Conservation (phyloP, 2,113 vertebrate genomes). For the Pogonocichla stellata region DNA sequence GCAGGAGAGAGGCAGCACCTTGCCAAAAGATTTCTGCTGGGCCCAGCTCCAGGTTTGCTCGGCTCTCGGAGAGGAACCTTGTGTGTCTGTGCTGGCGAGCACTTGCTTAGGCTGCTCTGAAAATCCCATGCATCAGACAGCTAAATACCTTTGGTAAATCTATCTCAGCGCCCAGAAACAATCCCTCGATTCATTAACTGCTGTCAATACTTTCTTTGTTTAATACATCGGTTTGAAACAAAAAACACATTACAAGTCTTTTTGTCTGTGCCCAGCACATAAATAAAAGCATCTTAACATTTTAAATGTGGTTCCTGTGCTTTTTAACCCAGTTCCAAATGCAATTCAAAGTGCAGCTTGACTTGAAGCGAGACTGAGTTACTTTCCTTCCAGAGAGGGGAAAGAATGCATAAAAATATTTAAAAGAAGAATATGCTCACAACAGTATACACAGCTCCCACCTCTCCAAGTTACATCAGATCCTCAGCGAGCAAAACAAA, state of each 20-base stretch:
- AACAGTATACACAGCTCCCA: neutral
- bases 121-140: slow-evolving; percentile 41
- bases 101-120: slow-evolving; percentile 20
- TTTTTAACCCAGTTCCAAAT: slow-evolving; percentile 12
- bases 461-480: neutral
- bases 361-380: neutral
- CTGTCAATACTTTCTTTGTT: slow-evolving; percentile 67
- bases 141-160: slow-evolving; percentile 61
- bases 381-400: neutral
- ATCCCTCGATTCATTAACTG: slow-evolving; percentile 48
- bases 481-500: neutral
- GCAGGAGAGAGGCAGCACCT: neutral
- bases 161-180: slow-evolving; percentile 42
- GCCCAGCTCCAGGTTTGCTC: slow-evolving; percentile 5
- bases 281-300: slow-evolving; percentile 52
- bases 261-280: slow-evolving; percentile 1
- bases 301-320: slow-evolving; percentile 41
- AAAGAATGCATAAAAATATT: neutral
- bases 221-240: neutral
- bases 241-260: slow-evolving; percentile 49
- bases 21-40: slow-evolving; percentile 16
- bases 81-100: slow-evolving; percentile 17
- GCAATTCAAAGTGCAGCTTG: slow-evolving; percentile 23
- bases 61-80: neutral
- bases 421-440: neutral